Base-by-base conservation (phyloP, 1,140 invertebrate genomes). In the Lethrus apterus region DNA sequence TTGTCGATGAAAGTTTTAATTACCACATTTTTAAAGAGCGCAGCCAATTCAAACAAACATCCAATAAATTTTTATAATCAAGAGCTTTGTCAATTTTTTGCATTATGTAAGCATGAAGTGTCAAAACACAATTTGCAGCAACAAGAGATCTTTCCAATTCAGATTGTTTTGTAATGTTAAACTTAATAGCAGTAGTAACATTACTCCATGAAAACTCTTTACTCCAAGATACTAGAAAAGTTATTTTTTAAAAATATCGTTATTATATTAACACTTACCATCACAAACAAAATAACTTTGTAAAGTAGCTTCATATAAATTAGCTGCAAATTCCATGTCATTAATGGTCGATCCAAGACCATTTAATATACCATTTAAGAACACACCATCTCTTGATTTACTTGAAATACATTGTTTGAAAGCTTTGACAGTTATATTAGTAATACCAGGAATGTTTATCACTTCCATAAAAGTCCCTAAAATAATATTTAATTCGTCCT, bases 41-140 rank as follows among this genome's bases (percentile, higher is more conserved):
- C 7, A 64, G 48, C 62, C 65, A 67, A 18, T 56, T 53, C n/a
- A 63, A 36, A 44, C 51, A 54, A 11, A 48, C 30, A 48, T 57
- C 60, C 3, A 65, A 45, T 44, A 67, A 50, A 17, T 24, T 21
- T 21, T 54, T 46, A 17, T 29, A 51, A 47, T 65, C 52, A 11
- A 36, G 46, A 44, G 38, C 54, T 35, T 45, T 56, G 3, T 38
- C 15, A n/a, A 59, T 52, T 50, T 52, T 57, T 33, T 65, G 54
- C n/a, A 65, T 36, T n/a, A 66, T 50, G 17, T 66, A 45, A 9
- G 54, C 56, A 46, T 67, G 57, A 11, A 67, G 50, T n/a, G 58
- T 58, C 19, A 67, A 51, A 38, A 66, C 42, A 21, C 53, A 48
- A 2, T 59, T 59, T 24, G 60, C 56, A 35, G 36, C 45, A 8